Evolutionary conservation across 2,797 vertebrate genomes (phyloP).

Genomic region (Sphenodon punctatus): DNA sequence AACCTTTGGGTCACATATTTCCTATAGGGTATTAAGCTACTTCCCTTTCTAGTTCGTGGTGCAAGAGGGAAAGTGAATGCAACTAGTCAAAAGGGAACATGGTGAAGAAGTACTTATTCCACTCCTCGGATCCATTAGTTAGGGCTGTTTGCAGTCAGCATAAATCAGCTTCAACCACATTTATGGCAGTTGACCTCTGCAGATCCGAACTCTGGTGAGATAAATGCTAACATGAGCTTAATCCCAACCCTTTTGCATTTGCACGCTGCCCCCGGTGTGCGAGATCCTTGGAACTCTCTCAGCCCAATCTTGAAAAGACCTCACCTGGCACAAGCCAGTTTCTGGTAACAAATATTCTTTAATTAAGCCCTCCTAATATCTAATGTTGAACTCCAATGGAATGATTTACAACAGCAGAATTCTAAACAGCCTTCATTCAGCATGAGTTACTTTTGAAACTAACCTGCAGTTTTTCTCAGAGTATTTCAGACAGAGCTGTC

Average conservation of each 20-base stretch:
- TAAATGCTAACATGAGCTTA: no score
- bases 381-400: constrained; percentile 16
- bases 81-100: not conserved
- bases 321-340: no score
- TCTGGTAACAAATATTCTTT: not conserved
- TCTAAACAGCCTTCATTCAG: constrained; percentile 1
- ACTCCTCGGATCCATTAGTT: not conserved
- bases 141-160: not conserved
- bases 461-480: constrained; percentile 3
- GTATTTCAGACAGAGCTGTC: constrained; percentile 26
- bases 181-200: no score
- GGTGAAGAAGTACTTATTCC: not conserved
- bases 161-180: no score
- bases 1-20: not conserved
- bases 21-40: not conserved
- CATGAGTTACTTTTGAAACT: not conserved
- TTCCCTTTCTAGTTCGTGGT: not conserved
- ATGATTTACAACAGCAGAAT: constrained; percentile 3
- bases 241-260: no score
- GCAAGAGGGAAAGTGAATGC: not conserved
- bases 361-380: not conserved
- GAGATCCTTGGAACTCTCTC: no score
- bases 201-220: no score
- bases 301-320: no score
- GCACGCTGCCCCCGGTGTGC: no score